A percentile compares a stretch with the other conserved stretches of the same genome.
These are phyloP conservation scores for Aleiodes sp. DNA, from an alignment of 1,140 invertebrate species.

Conservation along the genomic window DNA sequence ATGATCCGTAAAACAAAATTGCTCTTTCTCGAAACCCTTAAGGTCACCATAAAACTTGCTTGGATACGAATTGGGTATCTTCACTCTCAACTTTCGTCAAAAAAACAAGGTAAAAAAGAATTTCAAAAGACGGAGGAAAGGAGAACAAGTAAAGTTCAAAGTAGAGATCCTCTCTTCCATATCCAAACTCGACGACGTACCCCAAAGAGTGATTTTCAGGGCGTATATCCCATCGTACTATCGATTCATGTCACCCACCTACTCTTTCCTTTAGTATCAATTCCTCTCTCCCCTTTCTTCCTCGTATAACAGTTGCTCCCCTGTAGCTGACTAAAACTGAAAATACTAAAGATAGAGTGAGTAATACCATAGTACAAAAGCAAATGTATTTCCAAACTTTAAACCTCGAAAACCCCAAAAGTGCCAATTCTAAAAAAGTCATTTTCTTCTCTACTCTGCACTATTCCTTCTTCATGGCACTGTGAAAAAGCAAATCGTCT, in stretches of 20 bases:
- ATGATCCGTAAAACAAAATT: conserved; percentile 16
- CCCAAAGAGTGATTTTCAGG: conserved; percentile 4
- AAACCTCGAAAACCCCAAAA: background rate
- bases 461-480: background rate
- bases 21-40: background rate
- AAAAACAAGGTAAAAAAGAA: background rate
- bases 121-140: too few relatives aligned
- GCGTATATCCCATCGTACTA: background rate
- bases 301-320: background rate
- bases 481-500: background rate
- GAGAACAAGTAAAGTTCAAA: background rate
- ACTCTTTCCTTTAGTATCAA: conserved; percentile 13
- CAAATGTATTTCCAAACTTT: conserved; percentile 28
- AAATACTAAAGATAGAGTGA: background rate
- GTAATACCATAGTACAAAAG: conserved; percentile 15
- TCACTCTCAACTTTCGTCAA: conserved; percentile 4
- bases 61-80: conserved; percentile 25
- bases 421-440: conserved; percentile 7
- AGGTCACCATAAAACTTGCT: conserved; percentile 21
- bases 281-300: background rate
- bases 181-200: background rate
- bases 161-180: conserved; percentile 4
- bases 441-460: background rate
- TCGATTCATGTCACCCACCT: conserved; percentile 9
- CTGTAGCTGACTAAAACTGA: background rate